Evolutionary conservation across 2,888 invertebrate genomes (phyloP), one percentile per base, ranked within the genome.

Genomic region (Acheta domesticus): DNA sequence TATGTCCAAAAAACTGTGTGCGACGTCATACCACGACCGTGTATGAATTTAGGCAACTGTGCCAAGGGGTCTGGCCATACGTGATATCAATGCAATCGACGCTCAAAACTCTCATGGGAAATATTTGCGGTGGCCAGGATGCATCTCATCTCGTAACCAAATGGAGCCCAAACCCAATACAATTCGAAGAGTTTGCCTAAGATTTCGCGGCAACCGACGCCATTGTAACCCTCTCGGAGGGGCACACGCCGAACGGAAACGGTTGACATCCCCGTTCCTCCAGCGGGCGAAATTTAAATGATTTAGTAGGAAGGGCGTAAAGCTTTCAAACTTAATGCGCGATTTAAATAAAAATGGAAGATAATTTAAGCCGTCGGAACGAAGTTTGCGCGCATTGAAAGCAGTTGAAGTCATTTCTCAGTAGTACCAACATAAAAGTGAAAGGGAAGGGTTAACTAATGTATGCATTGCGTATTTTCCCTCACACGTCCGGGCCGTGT

Each of bases 191-290:
- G 36, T 36, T 36, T 36, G 36, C 36, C 36, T 36, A 36, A 36
- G 36, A 36, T 36, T 36, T 36, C 36, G 36, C 36, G 36, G 36
- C 36, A 36, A 36, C 36, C 36, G 36, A 8, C 36, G 36, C 36
- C 8, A 36, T 36, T 36, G 36, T 36, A 36, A 36, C 36, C 36
- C 36, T 36, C 36, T 36, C 36, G 36, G 36, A 36, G 36, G 36
- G 36, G 36, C 36, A 36, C 36, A 36, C 36, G 36, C 36, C 36
- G 36, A 36, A 36, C n/a, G 62, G 62, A n/a, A n/a, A 62, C 62
- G 62, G 62, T 62, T 62, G 62, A 62, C 62, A n/a, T n/a, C n/a
- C 62, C 62, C n/a, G 62, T n/a, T 62, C 62, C 62, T 62, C 62
- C 62, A n/a, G 62, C 62, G n/a, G 36, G 62, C 62, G 62, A 62